Base-by-base conservation (phyloP, 1,140 invertebrate genomes). In the Temnothorax curvispinosus region DNA sequence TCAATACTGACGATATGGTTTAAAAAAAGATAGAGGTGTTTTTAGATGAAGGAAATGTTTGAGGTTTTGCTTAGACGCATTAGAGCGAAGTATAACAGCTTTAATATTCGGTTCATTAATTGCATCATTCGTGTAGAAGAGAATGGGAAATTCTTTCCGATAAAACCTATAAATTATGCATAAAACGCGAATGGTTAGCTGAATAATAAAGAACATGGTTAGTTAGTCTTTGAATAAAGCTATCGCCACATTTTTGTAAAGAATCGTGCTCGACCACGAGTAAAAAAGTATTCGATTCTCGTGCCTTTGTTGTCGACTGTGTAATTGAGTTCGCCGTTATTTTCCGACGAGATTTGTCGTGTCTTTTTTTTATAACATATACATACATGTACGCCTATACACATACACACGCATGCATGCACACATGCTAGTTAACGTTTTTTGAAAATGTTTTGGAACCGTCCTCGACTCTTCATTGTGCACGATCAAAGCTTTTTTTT, bases 31-130 rank as follows among this genome's bases (percentile, higher is more conserved):
- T 9, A 58, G 35, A 38, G 52, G 9, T 58, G 38, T 54, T 85
- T 52, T 47, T 47, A 56, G 58, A 50, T 9, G 18, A 52, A 85
- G 78, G 87, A 64, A 27, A 54, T 27, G 32, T 60, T 82, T 60
- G 67, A 84, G 54, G 41, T 64, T 85, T 64, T 77, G 35, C 27
- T 71, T 41, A 47, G 56, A 81, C 52, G 60, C 69, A 58, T 88
- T 87, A 85, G 65, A 69, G 88, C 32, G 81, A 85, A 52, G 71
- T 88, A 74, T 87, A 91, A 91, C 81, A 64, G 74, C 67, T 92
- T 92, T 91, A 90, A 92, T 90, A 91, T 90, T 89, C 88, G 69
- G 58, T 86, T 88, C 86, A 92, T 93, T 93, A 93, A 92, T 92
- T 92, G 92, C 74, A 69, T 50, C 50, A 67, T 84, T 75, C 78